phyloP scores from a whole-genome alignment of 35 echinoderm and acorn worm species.

The Apostichopus parvimensis region DNA sequence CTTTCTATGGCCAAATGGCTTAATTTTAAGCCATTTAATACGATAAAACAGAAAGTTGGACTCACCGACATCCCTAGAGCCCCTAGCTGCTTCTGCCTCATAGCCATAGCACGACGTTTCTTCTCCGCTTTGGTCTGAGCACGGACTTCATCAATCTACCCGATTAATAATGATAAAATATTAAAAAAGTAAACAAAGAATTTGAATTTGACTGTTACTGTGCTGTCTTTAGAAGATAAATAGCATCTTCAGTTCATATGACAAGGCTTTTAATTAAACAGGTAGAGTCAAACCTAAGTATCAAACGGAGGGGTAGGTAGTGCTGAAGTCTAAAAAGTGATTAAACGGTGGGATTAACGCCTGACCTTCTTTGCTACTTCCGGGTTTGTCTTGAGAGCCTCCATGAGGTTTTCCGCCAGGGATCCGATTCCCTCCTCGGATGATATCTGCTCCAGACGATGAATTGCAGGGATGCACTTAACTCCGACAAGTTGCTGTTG shows the following conservation, averaged over 20 bases:
- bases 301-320: too few species aligned
- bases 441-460: slow-evolving; percentile 95
- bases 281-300: too few species aligned
- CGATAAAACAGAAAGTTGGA: not conserved
- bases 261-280: too few species aligned
- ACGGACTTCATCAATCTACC: slow-evolving; percentile 93
- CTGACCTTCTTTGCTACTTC: slow-evolving; percentile 95
- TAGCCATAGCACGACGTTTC: slow-evolving; percentile 94
- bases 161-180: too few species aligned
- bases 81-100: slow-evolving; percentile 96
- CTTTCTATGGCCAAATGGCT: too few species aligned
- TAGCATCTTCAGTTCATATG: too few species aligned
- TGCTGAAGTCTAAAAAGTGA: not conserved
- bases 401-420: slow-evolving; percentile 95
- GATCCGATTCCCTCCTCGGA: slow-evolving; percentile 95
- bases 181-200: too few species aligned
- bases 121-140: slow-evolving; percentile 97
- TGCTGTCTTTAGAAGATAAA: too few species aligned
- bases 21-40: too few species aligned
- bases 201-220: too few species aligned
- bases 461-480: slow-evolving; percentile 89
- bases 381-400: slow-evolving; percentile 87
- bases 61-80: slow-evolving; percentile 96
- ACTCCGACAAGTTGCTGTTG: slow-evolving; percentile 74
- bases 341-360: not conserved